Evolutionary conservation across 2,888 invertebrate genomes (phyloP).

Genomic region (Idaea aversata): DNA sequence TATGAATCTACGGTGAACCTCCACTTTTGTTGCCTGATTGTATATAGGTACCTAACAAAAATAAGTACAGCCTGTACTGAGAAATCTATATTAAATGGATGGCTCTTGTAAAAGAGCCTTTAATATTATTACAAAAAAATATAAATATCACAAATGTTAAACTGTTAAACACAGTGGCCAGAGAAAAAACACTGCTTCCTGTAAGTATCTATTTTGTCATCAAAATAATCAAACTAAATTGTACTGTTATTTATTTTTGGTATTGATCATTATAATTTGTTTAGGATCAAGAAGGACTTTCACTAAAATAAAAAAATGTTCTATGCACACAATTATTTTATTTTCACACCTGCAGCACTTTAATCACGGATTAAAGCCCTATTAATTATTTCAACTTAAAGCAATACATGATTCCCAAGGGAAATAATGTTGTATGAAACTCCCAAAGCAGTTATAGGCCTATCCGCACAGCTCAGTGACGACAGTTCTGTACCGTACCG

Average conservation of each 20-base stretch:
- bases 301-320: conserved; percentile 72
- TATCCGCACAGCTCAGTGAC: too few species aligned
- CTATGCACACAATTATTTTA: conserved; percentile 34
- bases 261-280: conserved; percentile 55
- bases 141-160: background rate
- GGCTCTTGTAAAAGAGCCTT: too few species aligned
- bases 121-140: too few species aligned
- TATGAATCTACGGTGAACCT: too few species aligned
- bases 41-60: too few species aligned
- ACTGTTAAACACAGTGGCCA: background rate
- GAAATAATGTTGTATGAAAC: too few species aligned
- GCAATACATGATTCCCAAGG: too few species aligned
- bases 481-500: too few species aligned
- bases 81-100: too few species aligned
- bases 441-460: too few species aligned
- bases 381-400: background rate
- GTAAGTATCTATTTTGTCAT: conserved; percentile 34
- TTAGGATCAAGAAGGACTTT: conserved; percentile 62
- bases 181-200: background rate
- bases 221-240: conserved; percentile 38
- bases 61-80: too few species aligned
- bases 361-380: background rate
- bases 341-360: background rate
- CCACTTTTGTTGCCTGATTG: too few species aligned
- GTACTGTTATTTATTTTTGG: conserved; percentile 68